A percentile compares a stretch with the other conserved stretches of the same genome.
These are phyloP conservation scores for Alouatta palliata DNA, from an alignment of 2,113 vertebrate species.

Conservation along the genomic window DNA sequence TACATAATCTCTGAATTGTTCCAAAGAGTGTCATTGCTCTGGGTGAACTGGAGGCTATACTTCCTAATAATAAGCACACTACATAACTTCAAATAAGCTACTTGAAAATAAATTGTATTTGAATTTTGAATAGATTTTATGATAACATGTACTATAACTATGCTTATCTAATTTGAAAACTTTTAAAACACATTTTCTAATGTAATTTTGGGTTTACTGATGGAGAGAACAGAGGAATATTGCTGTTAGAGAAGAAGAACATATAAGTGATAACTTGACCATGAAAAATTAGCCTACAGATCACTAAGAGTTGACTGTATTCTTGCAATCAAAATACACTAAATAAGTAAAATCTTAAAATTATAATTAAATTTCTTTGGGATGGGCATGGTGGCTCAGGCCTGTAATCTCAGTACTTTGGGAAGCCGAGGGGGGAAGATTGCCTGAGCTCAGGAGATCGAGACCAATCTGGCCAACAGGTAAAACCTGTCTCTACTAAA, in stretches of 20 bases:
- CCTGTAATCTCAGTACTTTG: too few relatives aligned
- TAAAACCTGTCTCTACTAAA: too few relatives aligned
- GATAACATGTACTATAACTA: neutral
- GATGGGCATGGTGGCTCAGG: too few relatives aligned
- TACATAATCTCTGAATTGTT: neutral
- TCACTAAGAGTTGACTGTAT: neutral
- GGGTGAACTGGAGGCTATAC: neutral
- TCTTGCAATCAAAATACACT: neutral
- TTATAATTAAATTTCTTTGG: neutral
- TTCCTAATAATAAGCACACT: neutral
- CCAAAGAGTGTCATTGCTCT: neutral
- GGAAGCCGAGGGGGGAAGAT: too few relatives aligned
- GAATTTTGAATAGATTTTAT: neutral
- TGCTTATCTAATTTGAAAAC: neutral
- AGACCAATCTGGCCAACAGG: too few relatives aligned
- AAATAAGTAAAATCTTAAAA: neutral
- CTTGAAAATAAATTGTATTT: neutral
- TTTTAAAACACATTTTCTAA: neutral
- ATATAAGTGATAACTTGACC: neutral
- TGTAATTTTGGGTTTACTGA: neutral
- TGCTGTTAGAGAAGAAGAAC: neutral
- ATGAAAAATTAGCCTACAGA: neutral
- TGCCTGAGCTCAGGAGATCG: too few relatives aligned
- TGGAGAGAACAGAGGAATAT: neutral
- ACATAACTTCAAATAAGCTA: neutral